Evolutionary conservation across 2,797 vertebrate genomes (phyloP).

Genomic region (Hafferia zeledoni): DNA sequence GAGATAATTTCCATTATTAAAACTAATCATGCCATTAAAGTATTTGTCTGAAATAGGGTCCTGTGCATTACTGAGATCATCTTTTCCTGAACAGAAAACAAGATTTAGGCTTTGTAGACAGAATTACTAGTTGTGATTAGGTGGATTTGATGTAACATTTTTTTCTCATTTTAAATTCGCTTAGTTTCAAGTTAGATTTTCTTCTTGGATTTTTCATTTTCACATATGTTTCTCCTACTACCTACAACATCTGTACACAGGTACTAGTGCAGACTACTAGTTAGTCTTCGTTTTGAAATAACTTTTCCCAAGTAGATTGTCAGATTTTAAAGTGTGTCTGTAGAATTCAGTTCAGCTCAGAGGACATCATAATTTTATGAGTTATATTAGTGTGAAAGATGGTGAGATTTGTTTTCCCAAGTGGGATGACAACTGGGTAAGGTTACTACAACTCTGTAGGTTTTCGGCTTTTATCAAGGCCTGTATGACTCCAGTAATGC

Average conservation of each 20-base stretch:
- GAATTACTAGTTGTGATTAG: background rate
- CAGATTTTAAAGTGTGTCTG: background rate
- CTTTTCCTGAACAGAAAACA: background rate
- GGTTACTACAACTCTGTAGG: background rate
- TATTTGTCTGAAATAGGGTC: background rate
- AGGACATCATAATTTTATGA: background rate
- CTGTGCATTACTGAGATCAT: background rate
- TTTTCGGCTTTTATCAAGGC: background rate
- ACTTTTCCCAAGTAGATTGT: background rate
- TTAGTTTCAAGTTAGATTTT: background rate
- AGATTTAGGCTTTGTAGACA: background rate
- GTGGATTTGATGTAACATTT: background rate
- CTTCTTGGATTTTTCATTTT: background rate
- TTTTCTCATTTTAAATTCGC: background rate
- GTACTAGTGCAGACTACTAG: background rate
- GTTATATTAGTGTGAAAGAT: background rate
- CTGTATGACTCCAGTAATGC: rapidly evolving
- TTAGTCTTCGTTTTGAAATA: background rate
- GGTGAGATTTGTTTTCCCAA: background rate
- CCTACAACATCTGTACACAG: background rate
- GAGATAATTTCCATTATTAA: background rate
- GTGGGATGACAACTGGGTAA: background rate
- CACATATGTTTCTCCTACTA: background rate
- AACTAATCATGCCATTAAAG: background rate
- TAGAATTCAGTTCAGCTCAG: background rate